Evolutionary conservation across 2,113 vertebrate genomes (phyloP).

Genomic region (Casuarius casuarius): DNA sequence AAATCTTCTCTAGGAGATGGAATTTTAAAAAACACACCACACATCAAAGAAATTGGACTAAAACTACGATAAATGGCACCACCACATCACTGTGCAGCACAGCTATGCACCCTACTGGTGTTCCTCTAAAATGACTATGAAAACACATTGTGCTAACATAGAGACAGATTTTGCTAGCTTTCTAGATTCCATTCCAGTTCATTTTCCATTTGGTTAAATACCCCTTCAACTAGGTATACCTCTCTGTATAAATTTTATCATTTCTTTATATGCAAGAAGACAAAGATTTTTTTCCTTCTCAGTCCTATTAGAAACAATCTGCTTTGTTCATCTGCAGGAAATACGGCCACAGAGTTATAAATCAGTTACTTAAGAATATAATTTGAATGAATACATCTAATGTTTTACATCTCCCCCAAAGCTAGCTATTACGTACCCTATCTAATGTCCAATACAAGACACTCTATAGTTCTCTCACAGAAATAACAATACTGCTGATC

Average conservation of each 20-base stretch:
- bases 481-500: too few relatives aligned
- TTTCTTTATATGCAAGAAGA: background rate
- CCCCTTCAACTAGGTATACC: background rate
- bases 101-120: constrained; percentile 67
- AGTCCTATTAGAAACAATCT: background rate
- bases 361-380: background rate
- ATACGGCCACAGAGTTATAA: background rate
- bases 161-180: background rate
- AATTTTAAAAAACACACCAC: background rate
- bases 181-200: background rate
- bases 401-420: background rate
- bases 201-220: background rate
- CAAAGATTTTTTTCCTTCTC: background rate
- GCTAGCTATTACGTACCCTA: background rate
- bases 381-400: background rate
- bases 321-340: background rate
- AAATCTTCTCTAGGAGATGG: background rate
- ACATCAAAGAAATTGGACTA: background rate
- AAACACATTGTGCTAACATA: background rate
- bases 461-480: too few relatives aligned
- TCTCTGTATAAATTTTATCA: background rate
- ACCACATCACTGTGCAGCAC: background rate
- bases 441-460: too few relatives aligned
- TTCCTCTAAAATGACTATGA: background rate
- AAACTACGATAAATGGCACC: background rate